Percentiles rank a stretch among this genome's conserved stretches.
These are phyloP conservation scores for Gastrophryne carolinensis DNA, from an alignment of 2,797 vertebrate genomes.

Conservation along the genomic window DNA sequence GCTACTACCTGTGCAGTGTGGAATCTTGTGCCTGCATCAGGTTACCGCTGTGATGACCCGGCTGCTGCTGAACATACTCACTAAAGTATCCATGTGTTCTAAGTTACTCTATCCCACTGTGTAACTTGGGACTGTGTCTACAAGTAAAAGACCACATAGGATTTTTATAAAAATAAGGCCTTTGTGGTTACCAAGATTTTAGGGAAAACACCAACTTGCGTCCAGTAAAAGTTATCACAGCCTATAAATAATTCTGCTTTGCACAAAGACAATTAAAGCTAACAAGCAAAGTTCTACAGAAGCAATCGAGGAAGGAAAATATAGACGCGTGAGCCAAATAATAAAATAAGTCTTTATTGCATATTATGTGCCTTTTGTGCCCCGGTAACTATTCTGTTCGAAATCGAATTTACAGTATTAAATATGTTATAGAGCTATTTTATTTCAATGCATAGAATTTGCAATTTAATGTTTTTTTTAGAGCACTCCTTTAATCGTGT, in stretches of 20 bases:
- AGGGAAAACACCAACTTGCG: slow-evolving; percentile 13
- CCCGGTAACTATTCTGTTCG: slow-evolving; percentile 17
- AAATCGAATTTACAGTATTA: slow-evolving; percentile 27
- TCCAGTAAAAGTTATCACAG: slow-evolving; percentile 42
- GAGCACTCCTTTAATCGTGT: too few relatives aligned
- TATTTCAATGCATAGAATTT: background rate
- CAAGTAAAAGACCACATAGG: slow-evolving; percentile 40
- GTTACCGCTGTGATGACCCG: background rate
- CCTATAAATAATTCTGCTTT: slow-evolving; percentile 39
- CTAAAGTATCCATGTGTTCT: slow-evolving; percentile 7
- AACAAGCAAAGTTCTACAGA: slow-evolving; percentile 29
- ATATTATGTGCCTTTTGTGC: slow-evolving; percentile 26
- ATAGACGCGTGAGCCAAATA: slow-evolving; percentile 39
- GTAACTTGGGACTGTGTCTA: slow-evolving; percentile 6
- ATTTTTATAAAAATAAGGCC: slow-evolving; percentile 25
- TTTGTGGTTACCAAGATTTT: slow-evolving; percentile 37
- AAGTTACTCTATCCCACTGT: background rate
- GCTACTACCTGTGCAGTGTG: background rate
- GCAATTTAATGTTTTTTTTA: background rate
- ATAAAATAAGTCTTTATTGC: slow-evolving; percentile 44
- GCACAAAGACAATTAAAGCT: slow-evolving; percentile 34
- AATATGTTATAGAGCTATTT: background rate
- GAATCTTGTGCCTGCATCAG: background rate
- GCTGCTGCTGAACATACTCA: background rate
- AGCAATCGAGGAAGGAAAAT: slow-evolving; percentile 34